Base-by-base conservation (phyloP, 2,888 invertebrate genomes). In the Prosopocoilus inquinatus region DNA sequence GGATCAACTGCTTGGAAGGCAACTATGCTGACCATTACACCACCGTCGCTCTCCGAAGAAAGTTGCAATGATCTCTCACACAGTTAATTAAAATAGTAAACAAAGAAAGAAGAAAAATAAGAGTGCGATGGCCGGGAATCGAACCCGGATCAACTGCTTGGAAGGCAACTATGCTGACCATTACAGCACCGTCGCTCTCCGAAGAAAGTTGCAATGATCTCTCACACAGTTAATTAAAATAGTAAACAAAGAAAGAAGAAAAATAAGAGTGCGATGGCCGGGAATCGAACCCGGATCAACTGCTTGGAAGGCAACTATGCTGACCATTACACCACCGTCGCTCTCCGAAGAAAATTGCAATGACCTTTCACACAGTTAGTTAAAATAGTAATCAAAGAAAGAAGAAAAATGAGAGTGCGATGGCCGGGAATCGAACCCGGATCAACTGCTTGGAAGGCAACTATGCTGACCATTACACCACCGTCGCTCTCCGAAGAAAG, bases 1-100 rank as follows among this genome's bases (percentile, higher is more conserved):
- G 76, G 76, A 76, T 76, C 76, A 76, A 75, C 75, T 76, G 75
- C 76, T 75, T 76, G 76, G 76, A 75, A 75, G 75, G 76, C 76
- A 76, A 75, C 75, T 75, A 76, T 76, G 76, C 75, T 75, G 73
- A 75, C 76, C 76, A 76, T 75, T 75, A 76, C 75, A 76, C 75
- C 53, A 48, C 50, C 55, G 51, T 50, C 49, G 57, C 55, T n/a
- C n/a, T n/a, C n/a, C n/a, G n/a, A n/a, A n/a, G n/a, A n/a, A n/a
- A n/a, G n/a, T n/a, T n/a, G n/a, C n/a, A n/a, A n/a, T n/a, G n/a
- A n/a, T n/a, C n/a, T n/a, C n/a, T n/a, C n/a, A n/a, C n/a, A n/a
- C n/a, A n/a, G n/a, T n/a, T n/a, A n/a, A n/a, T n/a, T n/a, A n/a
- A n/a, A n/a, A n/a, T n/a, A n/a, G n/a, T n/a, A n/a, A n/a, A n/a